phyloP scores from a whole-genome alignment of 2,113 vertebrate genomes.

The Mystacornis crossleyi region DNA sequence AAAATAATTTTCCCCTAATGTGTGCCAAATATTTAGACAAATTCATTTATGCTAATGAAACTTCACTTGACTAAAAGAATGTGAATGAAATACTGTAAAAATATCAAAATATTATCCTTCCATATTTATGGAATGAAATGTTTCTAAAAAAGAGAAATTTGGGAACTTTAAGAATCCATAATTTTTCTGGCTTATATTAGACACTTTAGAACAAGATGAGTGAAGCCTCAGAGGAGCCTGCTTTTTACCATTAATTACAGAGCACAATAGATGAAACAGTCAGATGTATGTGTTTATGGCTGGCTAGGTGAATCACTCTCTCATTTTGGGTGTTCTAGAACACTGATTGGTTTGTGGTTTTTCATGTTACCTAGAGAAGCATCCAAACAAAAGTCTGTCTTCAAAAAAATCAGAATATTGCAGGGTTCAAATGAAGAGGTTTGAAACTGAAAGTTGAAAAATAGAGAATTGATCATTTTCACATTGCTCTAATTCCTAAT shows the following conservation, averaged over 20 bases:
- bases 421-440: background rate
- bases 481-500: background rate
- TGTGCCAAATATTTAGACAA: background rate
- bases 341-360: background rate
- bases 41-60: background rate
- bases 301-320: background rate
- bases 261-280: background rate
- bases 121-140: background rate
- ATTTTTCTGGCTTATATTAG: background rate
- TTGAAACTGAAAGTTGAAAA: background rate
- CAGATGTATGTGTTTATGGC: background rate
- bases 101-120: background rate
- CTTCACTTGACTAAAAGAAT: background rate
- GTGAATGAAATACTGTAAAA: background rate
- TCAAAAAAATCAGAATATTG: background rate
- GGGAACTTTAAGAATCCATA: background rate
- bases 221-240: background rate
- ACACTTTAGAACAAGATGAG: background rate
- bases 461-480: background rate
- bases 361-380: background rate
- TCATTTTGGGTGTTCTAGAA: background rate
- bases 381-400: background rate
- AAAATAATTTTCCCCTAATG: background rate
- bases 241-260: background rate
- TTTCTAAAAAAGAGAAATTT: background rate